Evolutionary conservation across 2,113 vertebrate species (phyloP).

Genomic region (Tylochromis polylepis): DNA sequence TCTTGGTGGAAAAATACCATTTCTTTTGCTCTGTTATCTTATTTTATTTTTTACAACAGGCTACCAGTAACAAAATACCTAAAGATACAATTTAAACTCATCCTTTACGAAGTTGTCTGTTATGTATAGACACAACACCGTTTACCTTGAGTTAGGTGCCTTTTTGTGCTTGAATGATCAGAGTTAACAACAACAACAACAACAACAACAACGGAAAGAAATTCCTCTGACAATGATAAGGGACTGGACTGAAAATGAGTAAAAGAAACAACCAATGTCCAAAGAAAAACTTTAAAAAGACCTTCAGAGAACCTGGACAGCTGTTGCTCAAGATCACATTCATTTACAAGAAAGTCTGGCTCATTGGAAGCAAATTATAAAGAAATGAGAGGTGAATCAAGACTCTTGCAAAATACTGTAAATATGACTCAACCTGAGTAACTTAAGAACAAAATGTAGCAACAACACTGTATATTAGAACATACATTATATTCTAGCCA

Average conservation of each 20-base stretch:
- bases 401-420: neutral
- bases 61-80: neutral
- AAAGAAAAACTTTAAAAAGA: neutral
- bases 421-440: neutral
- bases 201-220: neutral
- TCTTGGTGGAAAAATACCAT: neutral
- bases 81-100: neutral
- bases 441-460: neutral
- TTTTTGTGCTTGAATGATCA: neutral
- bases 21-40: neutral
- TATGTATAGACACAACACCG: neutral
- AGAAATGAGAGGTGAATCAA: neutral
- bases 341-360: neutral
- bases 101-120: neutral
- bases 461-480: neutral
- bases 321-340: neutral
- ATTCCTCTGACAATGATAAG: neutral
- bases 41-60: neutral
- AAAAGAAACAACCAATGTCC: neutral
- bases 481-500: neutral
- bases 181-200: neutral
- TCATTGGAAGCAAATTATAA: neutral
- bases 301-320: neutral
- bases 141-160: neutral
- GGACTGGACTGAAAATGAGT: neutral